A percentile compares a stretch with the other conserved stretches of the same genome.
phyloP scores from a whole-genome alignment of 2,113 vertebrate species.

The Cottus gobio region DNA sequence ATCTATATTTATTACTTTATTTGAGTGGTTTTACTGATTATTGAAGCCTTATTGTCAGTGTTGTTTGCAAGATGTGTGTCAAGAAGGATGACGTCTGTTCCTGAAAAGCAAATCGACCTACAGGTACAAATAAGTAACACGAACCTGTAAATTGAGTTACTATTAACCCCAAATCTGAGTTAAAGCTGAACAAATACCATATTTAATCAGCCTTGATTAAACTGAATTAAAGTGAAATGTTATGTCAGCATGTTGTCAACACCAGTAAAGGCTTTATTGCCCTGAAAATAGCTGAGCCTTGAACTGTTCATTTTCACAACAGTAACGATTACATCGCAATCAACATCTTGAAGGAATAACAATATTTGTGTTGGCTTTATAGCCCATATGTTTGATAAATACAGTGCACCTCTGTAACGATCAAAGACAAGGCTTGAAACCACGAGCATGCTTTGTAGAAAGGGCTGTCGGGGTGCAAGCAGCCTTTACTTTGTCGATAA shows the following conservation, averaged over 20 bases:
- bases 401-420: not conserved
- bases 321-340: not conserved
- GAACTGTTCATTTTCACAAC: not conserved
- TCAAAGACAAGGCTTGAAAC: not conserved
- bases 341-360: not conserved
- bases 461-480: not conserved
- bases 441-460: not conserved
- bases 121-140: not conserved
- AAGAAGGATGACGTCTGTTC: not conserved
- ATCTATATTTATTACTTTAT: not conserved
- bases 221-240: constrained; percentile 24
- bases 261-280: not conserved
- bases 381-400: not conserved
- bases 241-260: constrained; percentile 16
- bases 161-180: no score
- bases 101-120: not conserved
- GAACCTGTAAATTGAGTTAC: not conserved
- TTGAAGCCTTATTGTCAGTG: not conserved
- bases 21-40: not conserved
- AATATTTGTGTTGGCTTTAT: not conserved
- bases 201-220: constrained; percentile 30
- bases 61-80: not conserved
- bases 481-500: not conserved
- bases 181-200: no score
- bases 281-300: constrained; percentile 29